A percentile compares a stretch with the other conserved stretches of the same genome.
phyloP scores from a whole-genome alignment of 92 coral and sea anemone species.

The Epizoanthus illoricatus region DNA sequence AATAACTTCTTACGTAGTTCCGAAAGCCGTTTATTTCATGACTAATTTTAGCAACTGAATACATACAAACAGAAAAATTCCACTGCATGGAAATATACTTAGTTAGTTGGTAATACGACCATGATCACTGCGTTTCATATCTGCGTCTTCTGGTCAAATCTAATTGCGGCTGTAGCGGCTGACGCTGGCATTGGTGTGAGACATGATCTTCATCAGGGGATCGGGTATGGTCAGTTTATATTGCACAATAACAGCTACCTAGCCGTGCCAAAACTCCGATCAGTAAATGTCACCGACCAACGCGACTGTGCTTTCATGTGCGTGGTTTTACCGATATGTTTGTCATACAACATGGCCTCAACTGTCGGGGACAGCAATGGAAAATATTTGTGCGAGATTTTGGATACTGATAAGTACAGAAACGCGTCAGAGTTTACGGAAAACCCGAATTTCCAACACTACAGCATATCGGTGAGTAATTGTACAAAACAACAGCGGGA shows the following conservation, averaged over 20 bases:
- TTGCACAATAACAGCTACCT: constrained; percentile 21
- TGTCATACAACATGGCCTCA: constrained; percentile 9
- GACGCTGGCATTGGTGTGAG: too few relatives aligned
- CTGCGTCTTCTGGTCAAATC: too few relatives aligned
- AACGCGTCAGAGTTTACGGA: not conserved
- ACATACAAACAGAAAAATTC: too few relatives aligned
- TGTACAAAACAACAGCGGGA: too few relatives aligned
- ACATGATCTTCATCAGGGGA: not conserved
- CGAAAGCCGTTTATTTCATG: too few relatives aligned
- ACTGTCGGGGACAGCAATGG: not conserved
- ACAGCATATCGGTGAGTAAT: constrained; percentile 1
- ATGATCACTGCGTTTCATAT: too few relatives aligned
- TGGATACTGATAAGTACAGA: not conserved
- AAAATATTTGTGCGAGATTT: constrained; percentile 2
- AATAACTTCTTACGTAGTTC: too few relatives aligned
- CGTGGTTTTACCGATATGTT: not conserved
- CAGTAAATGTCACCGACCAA: not conserved
- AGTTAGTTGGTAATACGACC: too few relatives aligned
- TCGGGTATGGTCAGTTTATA: constrained; percentile 12
- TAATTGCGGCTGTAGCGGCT: too few relatives aligned
- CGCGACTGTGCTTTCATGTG: not conserved
- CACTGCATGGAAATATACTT: too few relatives aligned
- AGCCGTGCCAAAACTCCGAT: constrained; percentile 4
- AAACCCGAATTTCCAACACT: not conserved
- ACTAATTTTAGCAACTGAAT: too few relatives aligned